Evolutionary conservation across 2,797 vertebrate species (phyloP).

Genomic region (Neosilurus hyrtlii): DNA sequence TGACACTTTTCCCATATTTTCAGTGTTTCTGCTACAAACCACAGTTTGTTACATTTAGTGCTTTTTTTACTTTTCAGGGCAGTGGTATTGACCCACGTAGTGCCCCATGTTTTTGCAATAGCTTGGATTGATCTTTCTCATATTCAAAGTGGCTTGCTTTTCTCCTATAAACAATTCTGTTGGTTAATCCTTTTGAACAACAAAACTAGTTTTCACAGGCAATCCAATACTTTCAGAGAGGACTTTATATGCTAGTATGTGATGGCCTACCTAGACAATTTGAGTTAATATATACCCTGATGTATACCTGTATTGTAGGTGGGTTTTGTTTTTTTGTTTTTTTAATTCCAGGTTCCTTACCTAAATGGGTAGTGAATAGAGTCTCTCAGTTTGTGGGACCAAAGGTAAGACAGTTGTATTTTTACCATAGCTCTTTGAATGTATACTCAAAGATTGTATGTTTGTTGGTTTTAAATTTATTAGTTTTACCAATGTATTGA

Average conservation of each 20-base stretch:
- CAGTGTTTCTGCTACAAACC: too few relatives aligned
- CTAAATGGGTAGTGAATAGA: conserved; percentile 89
- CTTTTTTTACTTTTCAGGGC: neutral
- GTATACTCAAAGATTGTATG: neutral
- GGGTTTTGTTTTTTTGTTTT: conserved; percentile 27
- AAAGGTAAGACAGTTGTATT: conserved; percentile 72
- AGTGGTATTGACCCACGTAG: too few relatives aligned
- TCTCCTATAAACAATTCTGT: neutral
- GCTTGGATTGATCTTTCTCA: neutral
- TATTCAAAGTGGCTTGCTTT: neutral
- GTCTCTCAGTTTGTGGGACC: conserved; percentile 88
- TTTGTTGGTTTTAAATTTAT: neutral
- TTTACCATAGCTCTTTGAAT: neutral
- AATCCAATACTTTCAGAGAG: neutral
- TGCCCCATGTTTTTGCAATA: neutral
- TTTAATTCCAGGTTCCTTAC: conserved; percentile 80
- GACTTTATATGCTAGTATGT: neutral
- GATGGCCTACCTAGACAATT: neutral
- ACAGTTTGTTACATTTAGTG: neutral
- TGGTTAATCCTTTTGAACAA: neutral
- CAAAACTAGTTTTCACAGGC: too few relatives aligned
- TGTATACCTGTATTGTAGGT: neutral
- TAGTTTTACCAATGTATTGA: neutral
- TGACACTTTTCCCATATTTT: too few relatives aligned
- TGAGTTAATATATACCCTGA: neutral